Evolutionary conservation across 2,888 invertebrate genomes (phyloP), one percentile per base, ranked within the genome.

Genomic region (Drosophila antonietae): DNA sequence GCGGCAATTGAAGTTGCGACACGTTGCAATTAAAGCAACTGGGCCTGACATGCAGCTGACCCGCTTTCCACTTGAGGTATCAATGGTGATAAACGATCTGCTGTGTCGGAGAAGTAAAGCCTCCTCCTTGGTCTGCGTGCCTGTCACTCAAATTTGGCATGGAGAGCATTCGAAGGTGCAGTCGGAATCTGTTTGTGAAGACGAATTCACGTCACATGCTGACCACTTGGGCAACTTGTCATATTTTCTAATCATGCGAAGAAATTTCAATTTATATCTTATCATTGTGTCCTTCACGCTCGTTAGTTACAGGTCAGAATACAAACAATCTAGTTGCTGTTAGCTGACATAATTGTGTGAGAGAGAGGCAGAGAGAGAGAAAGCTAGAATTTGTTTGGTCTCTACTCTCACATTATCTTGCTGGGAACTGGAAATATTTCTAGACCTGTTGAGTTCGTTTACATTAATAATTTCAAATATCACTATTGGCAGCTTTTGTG

Each of bases 201-300:
- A 64, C 76, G 66, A 18, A 37, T 41, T 63, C 46, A 33, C 49
- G 56, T 83, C 83, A 76, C 86, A 74, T 41, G 55, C 0, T 12
- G 12, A 28, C n/a, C 28, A 18, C 41, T 2, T 23, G 56, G 43
- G 31, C 9, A 18, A 14, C 31, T 18, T 43, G 39, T 74, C 20
- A 23, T 23, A n/a, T 47, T 60, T 60, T 75, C 46, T 75, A 88
- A 85, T 85, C 86, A 75, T 66, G 57, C 23, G 69, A 73, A 88
- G 83, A 88, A 83, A 20, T 47, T 60, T 57, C 81, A 83, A 83
- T 78, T 81, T 78, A 67, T 89, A 78, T 81, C 89, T 89, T 87
- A 84, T 84, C 89, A 76, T 73, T 88, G 83, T 83, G 89, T 78
- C 83, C 89, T 84, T 88, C 81, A 86, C 43, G n/a, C 47, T 18